A percentile compares a stretch with the other conserved stretches of the same genome.
These are phyloP conservation scores for Sarcoramphus papa DNA, from an alignment of 2,797 vertebrate genomes.

Conservation along the genomic window DNA sequence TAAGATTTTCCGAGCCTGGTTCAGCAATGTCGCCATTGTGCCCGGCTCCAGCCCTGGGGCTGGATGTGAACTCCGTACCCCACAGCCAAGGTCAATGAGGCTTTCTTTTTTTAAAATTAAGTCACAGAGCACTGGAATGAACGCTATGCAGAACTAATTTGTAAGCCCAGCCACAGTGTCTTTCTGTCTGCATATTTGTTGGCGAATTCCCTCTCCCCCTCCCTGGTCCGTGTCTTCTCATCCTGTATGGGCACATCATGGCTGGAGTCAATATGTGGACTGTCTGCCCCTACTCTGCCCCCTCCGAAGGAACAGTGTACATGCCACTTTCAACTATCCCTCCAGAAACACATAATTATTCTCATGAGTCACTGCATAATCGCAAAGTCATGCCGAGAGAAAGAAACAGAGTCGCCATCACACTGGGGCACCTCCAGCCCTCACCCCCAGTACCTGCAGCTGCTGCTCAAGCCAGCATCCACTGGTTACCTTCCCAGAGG, in stretches of 20 bases:
- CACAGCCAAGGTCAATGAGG: conserved; percentile 30
- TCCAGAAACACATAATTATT: not conserved
- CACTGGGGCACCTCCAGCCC: not conserved
- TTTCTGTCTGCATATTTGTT: conserved; percentile 36
- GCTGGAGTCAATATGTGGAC: not conserved
- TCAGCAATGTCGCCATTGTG: conserved; percentile 48
- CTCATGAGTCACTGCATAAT: not conserved
- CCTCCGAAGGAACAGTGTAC: not conserved
- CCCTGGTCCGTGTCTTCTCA: not conserved
- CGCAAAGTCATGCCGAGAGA: not conserved
- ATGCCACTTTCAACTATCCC: not conserved
- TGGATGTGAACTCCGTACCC: conserved; percentile 20
- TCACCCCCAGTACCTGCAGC: not conserved
- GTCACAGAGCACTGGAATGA: conserved; percentile 41
- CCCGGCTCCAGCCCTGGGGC: not conserved
- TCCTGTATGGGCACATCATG: not conserved
- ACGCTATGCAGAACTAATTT: conserved; percentile 31
- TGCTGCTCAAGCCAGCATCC: not conserved
- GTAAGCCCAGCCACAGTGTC: not conserved
- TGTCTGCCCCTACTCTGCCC: not conserved
- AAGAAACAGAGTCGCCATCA: not conserved
- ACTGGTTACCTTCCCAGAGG: not conserved
- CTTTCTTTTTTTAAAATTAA: conserved; percentile 36
- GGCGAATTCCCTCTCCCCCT: not conserved
- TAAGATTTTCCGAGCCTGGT: not conserved